Base-by-base conservation (phyloP, 2,888 invertebrate species). In the Arrhopalites spinosus region DNA sequence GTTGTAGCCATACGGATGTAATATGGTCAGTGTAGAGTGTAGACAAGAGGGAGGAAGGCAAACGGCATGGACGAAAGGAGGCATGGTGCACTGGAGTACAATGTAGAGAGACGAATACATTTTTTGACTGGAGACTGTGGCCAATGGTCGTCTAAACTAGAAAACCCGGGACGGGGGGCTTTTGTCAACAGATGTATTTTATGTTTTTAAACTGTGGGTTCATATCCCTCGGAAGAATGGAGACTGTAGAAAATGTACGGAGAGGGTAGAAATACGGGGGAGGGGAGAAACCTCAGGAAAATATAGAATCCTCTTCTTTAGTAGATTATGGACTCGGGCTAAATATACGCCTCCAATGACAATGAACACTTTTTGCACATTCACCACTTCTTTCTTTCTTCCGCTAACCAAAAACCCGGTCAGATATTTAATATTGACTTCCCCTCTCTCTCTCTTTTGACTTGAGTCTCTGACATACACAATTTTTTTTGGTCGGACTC, bases 181-280 rank as follows among this genome's bases (percentile, higher is more conserved):
- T 36, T 63, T 20, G 30, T 63, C 63, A 27, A 63, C 63, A 63
- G 30, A 63, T 63, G 63, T 27, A 30, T 63, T 63, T 63, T 63
- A 63, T 63, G 63, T 29, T 63, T 63, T 29, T 25, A 29, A 3
- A 25, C 63, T 63, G 13, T 17, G 8, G 25, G 23, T 23, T 25
- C 2, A 23, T 25, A 23, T n/a, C 59, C 13, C 13, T 23, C 59
- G 13, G 23, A 45, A 45, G 15, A 45, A 45, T 45, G 47, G 15
- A 45, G 47, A 45, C 15, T 45, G 8, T 45, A 45, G 47, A 45
- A 45, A 45, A 45, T 45, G 47, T 45, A n/a, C n/a, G n/a, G 53
- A 53, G 3, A 53, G 20, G 15, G 53, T 5, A 36, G 53, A 53
- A 17, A 53, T 8, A 15, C 11, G 15, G 47, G 47, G 11, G 53